A percentile compares a stretch with the other conserved stretches of the same genome.
Conservation (phyloP, 2,888 invertebrate species). For the Phaedon cochleariae region DNA sequence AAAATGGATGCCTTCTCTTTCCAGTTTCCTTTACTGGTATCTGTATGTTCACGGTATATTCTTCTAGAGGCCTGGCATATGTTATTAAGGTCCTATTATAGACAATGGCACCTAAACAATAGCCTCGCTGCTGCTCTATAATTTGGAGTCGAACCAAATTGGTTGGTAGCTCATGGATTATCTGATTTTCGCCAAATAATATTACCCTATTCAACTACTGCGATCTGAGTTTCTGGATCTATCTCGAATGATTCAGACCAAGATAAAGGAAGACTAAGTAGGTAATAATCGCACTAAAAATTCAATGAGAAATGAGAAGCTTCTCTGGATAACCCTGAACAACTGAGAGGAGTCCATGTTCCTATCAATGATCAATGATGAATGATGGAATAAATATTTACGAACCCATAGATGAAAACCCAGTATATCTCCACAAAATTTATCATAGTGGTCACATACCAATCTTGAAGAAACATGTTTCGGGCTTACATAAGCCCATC, state of each 20-base stretch:
- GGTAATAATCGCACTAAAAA: no score
- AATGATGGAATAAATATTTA: no score
- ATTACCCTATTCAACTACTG: background rate
- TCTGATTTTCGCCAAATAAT: slow-evolving; percentile 15
- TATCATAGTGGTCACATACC: no score
- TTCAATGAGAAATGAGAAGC: no score
- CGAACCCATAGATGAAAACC: no score
- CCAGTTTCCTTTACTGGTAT: slow-evolving; percentile 26
- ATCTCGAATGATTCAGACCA: background rate
- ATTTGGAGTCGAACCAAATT: slow-evolving; percentile 52
- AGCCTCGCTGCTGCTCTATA: slow-evolving; percentile 47
- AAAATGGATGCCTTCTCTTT: slow-evolving; percentile 16
- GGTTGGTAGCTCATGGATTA: slow-evolving; percentile 47
- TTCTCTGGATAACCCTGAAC: no score
- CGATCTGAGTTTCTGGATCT: background rate
- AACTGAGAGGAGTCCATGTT: no score
- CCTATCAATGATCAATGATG: no score
- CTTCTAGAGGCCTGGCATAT: slow-evolving; percentile 30
- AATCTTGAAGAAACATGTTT: no score
- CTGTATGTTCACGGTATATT: slow-evolving; percentile 23
- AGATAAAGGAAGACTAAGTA: no score
- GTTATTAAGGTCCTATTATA: slow-evolving; percentile 44
- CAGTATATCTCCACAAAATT: no score
- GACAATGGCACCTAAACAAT: slow-evolving; percentile 52
- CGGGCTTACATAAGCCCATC: no score